Evolutionary conservation across 2,797 vertebrate genomes (phyloP).

Genomic region (Pangasius macronema): DNA sequence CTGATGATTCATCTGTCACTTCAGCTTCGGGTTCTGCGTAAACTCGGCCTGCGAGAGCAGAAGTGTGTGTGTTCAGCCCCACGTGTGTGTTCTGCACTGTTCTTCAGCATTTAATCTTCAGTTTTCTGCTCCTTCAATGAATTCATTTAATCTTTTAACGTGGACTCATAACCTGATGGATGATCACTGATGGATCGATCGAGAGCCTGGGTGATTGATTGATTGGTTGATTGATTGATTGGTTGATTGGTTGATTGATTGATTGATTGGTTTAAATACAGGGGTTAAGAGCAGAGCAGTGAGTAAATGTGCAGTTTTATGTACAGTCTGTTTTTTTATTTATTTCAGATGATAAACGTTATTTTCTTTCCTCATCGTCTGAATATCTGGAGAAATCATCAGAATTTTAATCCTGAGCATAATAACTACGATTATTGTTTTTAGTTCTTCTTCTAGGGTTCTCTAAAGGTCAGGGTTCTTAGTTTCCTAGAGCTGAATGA

Average conservation of each 20-base stretch:
- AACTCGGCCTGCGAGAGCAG: slow-evolving; percentile 61
- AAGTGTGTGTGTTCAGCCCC: background rate
- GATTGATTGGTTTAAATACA: background rate
- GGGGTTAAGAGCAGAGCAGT: background rate
- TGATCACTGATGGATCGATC: background rate
- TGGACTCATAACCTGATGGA: background rate
- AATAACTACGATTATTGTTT: background rate
- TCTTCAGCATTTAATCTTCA: background rate
- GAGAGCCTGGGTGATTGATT: background rate
- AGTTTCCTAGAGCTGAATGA: background rate
- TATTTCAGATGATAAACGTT: background rate
- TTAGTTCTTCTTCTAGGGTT: background rate
- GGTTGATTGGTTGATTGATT: too few relatives aligned
- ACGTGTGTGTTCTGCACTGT: background rate
- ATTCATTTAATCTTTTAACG: background rate
- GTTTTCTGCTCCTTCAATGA: background rate
- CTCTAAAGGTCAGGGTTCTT: background rate
- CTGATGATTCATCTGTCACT: slow-evolving; percentile 66
- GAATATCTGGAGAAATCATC: background rate
- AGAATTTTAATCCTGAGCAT: background rate
- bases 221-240: background rate
- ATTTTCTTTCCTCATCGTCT: background rate
- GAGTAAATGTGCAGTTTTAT: background rate
- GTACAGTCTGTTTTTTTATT: background rate
- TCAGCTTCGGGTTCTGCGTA: slow-evolving; percentile 60